Percentiles rank a stretch among this genome's conserved stretches.
Conservation (phyloP, 92 coral and sea anemone genomes). For the Phenganax subtilis region DNA sequence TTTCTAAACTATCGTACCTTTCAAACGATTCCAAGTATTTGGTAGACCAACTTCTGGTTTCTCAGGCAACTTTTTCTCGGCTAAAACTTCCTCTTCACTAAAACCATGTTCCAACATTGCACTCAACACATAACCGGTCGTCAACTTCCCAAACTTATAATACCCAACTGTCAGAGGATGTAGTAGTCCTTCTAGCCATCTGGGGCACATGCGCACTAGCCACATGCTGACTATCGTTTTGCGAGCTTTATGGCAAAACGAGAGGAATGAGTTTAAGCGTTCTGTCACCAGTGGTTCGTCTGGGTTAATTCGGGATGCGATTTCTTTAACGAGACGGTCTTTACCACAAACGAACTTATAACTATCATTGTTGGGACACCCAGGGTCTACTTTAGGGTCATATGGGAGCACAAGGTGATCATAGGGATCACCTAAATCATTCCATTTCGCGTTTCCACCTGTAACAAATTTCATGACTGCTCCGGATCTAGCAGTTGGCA, state of each 20-base stretch:
- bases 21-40: slow-evolving; percentile 13
- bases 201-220: slow-evolving; percentile 19
- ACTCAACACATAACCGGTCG: slow-evolving; percentile 25
- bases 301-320: slow-evolving; percentile 29
- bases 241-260: slow-evolving; percentile 26
- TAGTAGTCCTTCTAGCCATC: slow-evolving; percentile 13
- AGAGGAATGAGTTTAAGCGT: slow-evolving; percentile 21
- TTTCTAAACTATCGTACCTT: neutral
- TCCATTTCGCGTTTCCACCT: slow-evolving; percentile 26
- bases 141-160: slow-evolving; percentile 13
- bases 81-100: slow-evolving; percentile 15
- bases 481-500: slow-evolving; percentile 31
- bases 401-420: slow-evolving; percentile 30
- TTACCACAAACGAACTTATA: slow-evolving; percentile 26
- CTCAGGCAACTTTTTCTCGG: slow-evolving; percentile 1
- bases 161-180: neutral
- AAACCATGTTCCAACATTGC: slow-evolving; percentile 25
- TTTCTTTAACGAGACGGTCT: slow-evolving; percentile 27
- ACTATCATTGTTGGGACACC: slow-evolving; percentile 25
- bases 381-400: slow-evolving; percentile 31
- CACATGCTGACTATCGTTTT: slow-evolving; percentile 29
- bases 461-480: slow-evolving; percentile 32
- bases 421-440: slow-evolving; percentile 32
- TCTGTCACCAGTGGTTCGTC: slow-evolving; percentile 16
- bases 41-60: slow-evolving; percentile 9